Conservation (phyloP, 2,113 vertebrate species). For the Tachuris rubrigastra region DNA sequence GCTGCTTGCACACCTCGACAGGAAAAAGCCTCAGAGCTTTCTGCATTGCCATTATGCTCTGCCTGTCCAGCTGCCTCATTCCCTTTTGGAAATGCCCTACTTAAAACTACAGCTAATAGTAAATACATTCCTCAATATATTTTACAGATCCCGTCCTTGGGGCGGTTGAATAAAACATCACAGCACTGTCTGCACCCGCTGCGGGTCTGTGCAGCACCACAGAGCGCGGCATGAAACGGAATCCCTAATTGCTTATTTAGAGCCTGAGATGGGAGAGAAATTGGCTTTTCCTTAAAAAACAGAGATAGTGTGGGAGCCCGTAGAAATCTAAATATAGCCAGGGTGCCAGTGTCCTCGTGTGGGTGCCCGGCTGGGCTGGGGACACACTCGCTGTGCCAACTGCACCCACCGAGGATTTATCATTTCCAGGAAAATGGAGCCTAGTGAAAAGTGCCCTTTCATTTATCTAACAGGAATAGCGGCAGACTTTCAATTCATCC, state of each 20-base stretch:
- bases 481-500: neutral
- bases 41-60: neutral
- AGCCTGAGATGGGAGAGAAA: neutral
- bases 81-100: neutral
- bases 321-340: neutral
- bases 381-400: accelerated
- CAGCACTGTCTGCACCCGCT: neutral
- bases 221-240: neutral
- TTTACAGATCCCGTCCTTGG: neutral
- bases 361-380: neutral
- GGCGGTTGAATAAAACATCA: neutral
- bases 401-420: neutral
- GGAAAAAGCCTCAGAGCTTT: neutral
- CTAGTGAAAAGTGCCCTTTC: neutral
- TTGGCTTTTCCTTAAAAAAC: neutral
- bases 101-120: neutral
- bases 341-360: neutral
- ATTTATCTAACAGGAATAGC: neutral
- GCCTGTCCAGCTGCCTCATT: neutral
- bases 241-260: neutral
- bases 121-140: neutral
- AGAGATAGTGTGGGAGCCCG: neutral
- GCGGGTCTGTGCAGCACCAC: neutral
- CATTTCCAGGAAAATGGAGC: neutral
- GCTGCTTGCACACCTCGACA: accelerated